Evolutionary conservation across 2,888 invertebrate species (phyloP), one percentile per base, ranked within the genome.

Genomic region (Limnephilus auricula): DNA sequence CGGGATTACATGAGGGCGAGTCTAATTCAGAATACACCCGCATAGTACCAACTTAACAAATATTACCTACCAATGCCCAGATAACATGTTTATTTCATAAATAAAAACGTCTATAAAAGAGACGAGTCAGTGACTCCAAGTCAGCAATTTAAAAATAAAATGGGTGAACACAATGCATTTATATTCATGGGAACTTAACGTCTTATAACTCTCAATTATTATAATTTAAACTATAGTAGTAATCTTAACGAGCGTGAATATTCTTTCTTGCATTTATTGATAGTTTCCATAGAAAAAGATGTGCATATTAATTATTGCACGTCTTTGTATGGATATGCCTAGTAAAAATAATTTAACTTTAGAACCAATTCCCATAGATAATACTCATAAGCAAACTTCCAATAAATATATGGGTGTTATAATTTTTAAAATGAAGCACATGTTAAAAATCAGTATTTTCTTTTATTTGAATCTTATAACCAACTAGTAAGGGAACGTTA

Each of bases 111-210:
- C 65, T 65, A n/a, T 65, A 65, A n/a, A n/a, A 65, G 65, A 65
- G 65, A 65, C 65, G 65, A 65, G 65, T 65, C 65, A 65, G 25
- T 65, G 65, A 65, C 65, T 65, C 9, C 65, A 65, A 65, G 65
- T n/a, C 65, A 9, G 25, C 65, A 65, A 65, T 65, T 65, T 65
- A 65, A 65, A 65, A 65, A 65, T 65, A 65, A 65, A 65, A 65
- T 65, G 65, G 25, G 25, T 65, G 65, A 34, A 34, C 34, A 82
- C 82, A 82, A 82, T 82, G 34, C 32, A 82, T 34, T 82, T 80
- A 32, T 82, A 34, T 32, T 82, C 82, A 37, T 82, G 82, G 82
- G 82, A 82, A 82, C 82, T 65, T 1, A 15, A 50, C 65, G 25
- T 6, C 13, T 13, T 13, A 9, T 25, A 65, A 65, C 65, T 65